Percentiles rank a stretch among this genome's conserved stretches.
Evolutionary conservation across 2,888 invertebrate species (phyloP).

Genomic region (Mayetiola destructor): DNA sequence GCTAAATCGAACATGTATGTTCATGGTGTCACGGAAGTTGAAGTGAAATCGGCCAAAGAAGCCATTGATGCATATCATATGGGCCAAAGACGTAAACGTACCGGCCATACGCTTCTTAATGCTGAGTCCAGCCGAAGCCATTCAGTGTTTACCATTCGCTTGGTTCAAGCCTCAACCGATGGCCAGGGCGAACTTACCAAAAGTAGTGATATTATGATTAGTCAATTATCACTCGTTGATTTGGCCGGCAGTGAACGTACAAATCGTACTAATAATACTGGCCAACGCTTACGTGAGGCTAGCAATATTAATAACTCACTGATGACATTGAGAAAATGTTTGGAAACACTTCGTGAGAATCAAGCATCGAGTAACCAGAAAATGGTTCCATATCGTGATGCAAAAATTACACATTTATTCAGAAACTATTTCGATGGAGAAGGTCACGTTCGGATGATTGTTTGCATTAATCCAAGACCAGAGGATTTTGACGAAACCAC

Average conservation of each 20-base stretch:
- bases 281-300: slow-evolving; percentile 43
- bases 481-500: slow-evolving; percentile 92
- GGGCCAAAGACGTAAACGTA: slow-evolving; percentile 77
- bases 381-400: slow-evolving; percentile 89
- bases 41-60: slow-evolving; percentile 87
- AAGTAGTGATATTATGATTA: slow-evolving; percentile 62
- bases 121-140: slow-evolving; percentile 93
- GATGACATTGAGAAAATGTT: slow-evolving; percentile 81
- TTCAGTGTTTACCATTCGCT: slow-evolving; percentile 84
- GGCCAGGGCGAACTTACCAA: slow-evolving; percentile 65
- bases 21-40: slow-evolving; percentile 81
- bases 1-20: slow-evolving; percentile 82
- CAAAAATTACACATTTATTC: slow-evolving; percentile 86
- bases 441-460: slow-evolving; percentile 89
- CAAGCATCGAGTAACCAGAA: slow-evolving; percentile 54
- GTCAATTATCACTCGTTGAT: slow-evolving; percentile 91
- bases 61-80: slow-evolving; percentile 80
- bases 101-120: slow-evolving; percentile 86
- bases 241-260: slow-evolving; percentile 94
- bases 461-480: slow-evolving; percentile 86
- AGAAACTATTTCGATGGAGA: slow-evolving; percentile 97
- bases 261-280: slow-evolving; percentile 77
- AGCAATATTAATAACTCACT: slow-evolving; percentile 97
- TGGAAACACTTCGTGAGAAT: slow-evolving; percentile 83
- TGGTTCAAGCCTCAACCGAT: slow-evolving; percentile 66